Evolutionary conservation across 1,140 invertebrate species (phyloP).

Genomic region (Conopomorpha cramerella): DNA sequence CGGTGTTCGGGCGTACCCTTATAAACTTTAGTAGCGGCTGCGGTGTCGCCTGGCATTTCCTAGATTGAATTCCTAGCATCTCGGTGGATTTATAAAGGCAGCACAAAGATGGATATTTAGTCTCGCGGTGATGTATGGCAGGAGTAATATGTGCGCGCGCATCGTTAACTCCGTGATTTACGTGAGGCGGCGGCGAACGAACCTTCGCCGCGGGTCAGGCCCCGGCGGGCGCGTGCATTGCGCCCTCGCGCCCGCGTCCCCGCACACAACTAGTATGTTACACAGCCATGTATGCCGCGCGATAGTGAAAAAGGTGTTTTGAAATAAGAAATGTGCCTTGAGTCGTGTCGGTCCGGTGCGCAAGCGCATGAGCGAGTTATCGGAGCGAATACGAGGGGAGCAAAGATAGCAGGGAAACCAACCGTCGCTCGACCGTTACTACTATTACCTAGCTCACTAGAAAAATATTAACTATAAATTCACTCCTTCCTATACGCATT

Average conservation of each 20-base stretch:
- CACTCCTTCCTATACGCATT: constrained; percentile 26
- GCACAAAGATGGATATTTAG: constrained; percentile 18
- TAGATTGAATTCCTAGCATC: no score
- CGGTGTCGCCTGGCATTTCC: no score
- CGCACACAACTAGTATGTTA: constrained; percentile 12
- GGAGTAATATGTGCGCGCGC: constrained; percentile 34
- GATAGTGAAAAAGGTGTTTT: constrained; percentile 38
- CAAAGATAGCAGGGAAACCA: constrained; percentile 54
- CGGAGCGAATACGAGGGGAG: constrained; percentile 57
- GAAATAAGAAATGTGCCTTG: constrained; percentile 44
- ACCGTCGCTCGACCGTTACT: constrained; percentile 58
- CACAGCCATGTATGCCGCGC: constrained; percentile 33
- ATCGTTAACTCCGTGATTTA: constrained; percentile 46
- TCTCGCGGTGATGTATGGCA: constrained; percentile 23
- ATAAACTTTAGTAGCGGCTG: constrained; percentile 20
- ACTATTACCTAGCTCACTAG: constrained; percentile 53
- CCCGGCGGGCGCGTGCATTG: constrained; percentile 24
- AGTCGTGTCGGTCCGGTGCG: constrained; percentile 48
- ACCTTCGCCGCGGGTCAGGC: constrained; percentile 20
- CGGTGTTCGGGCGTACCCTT: no score
- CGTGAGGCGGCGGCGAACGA: constrained; percentile 19
- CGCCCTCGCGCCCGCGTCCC: constrained; percentile 13
- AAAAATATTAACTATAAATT: constrained; percentile 52
- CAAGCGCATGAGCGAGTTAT: constrained; percentile 56
- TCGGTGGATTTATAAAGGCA: no score